Conservation (phyloP, 1,140 invertebrate species). For the Drosophila watanabei region DNA sequence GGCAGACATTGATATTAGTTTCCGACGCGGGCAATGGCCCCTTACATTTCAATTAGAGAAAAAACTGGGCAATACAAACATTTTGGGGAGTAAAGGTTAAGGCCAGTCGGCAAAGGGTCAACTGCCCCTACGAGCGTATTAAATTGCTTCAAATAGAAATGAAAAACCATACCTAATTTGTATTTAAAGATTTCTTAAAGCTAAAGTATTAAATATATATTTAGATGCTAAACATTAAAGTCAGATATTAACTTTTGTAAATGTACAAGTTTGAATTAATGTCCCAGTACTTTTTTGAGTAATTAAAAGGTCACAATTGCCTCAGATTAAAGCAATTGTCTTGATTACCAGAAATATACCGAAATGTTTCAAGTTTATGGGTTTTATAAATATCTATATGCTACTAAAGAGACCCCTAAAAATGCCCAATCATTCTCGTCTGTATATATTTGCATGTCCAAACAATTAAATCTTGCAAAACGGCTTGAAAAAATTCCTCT, state of each 20-base stretch:
- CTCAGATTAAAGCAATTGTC: not conserved
- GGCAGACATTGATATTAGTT: conserved; percentile 22
- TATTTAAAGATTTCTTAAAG: not conserved
- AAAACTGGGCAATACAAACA: conserved; percentile 8
- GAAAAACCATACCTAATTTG: not conserved
- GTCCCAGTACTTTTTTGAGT: not conserved
- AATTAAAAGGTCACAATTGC: conserved; percentile 1
- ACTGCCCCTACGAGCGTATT: conserved; percentile 13
- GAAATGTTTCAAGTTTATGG: not conserved
- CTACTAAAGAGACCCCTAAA: not conserved
- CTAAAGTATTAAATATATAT: not conserved
- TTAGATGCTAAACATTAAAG: not conserved
- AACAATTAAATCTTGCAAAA: conserved; percentile 10
- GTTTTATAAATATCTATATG: not conserved
- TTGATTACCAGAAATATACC: not conserved
- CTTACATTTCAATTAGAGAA: conserved; percentile 33
- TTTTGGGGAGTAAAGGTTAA: conserved; percentile 7
- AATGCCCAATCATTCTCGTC: not conserved
- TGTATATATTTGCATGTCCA: conserved; percentile 2
- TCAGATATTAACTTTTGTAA: not conserved
- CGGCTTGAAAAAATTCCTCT: conserved; percentile 8
- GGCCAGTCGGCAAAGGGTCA: not conserved
- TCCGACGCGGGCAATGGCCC: conserved; percentile 17
- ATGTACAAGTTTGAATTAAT: not conserved
- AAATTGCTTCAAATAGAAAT: conserved; percentile 4